phyloP scores from a whole-genome alignment of 2,797 vertebrate genomes.

The Manis crassicaudata region DNA sequence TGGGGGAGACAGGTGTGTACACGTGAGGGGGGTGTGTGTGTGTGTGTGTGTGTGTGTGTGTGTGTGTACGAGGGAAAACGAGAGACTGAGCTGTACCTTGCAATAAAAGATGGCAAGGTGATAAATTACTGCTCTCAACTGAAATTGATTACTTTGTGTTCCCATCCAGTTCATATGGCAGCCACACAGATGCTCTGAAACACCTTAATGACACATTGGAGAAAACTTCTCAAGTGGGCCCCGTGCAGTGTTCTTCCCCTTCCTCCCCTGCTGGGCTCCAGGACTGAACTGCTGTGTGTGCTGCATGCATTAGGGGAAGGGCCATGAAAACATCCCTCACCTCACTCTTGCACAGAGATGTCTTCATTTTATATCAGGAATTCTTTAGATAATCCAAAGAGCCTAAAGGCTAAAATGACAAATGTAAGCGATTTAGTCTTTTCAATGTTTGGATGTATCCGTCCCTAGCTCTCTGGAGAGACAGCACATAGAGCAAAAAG shows the following conservation, averaged over 20 bases:
- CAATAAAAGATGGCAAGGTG: conserved; percentile 96
- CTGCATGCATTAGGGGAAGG: background rate
- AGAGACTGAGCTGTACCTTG: conserved; percentile 83
- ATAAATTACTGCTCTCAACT: conserved; percentile 99
- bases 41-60: conserved; percentile 10
- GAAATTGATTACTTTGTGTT: conserved; percentile 98
- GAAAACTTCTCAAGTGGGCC: conserved; percentile 85
- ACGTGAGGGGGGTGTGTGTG: background rate
- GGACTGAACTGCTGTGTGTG: background rate
- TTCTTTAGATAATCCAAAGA: conserved; percentile 67
- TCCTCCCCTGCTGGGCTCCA: conserved; percentile 7
- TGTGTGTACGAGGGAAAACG: conserved; percentile 43
- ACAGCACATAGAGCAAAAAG: conserved; percentile 40
- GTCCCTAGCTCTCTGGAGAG: conserved; percentile 68
- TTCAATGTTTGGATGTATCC: conserved; percentile 49
- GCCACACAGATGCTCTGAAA: conserved; percentile 96
- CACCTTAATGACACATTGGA: conserved; percentile 95
- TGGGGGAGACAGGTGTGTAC: conserved; percentile 43
- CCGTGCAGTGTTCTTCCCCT: conserved; percentile 53
- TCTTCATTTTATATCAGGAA: conserved; percentile 40
- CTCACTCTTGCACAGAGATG: conserved; percentile 17
- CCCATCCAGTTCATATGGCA: conserved; percentile 93
- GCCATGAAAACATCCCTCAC: background rate
- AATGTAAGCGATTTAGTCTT: conserved; percentile 79
- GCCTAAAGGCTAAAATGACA: conserved; percentile 77